Conservation (phyloP, 2,888 invertebrate genomes). For the Brachylomia viminalis region DNA sequence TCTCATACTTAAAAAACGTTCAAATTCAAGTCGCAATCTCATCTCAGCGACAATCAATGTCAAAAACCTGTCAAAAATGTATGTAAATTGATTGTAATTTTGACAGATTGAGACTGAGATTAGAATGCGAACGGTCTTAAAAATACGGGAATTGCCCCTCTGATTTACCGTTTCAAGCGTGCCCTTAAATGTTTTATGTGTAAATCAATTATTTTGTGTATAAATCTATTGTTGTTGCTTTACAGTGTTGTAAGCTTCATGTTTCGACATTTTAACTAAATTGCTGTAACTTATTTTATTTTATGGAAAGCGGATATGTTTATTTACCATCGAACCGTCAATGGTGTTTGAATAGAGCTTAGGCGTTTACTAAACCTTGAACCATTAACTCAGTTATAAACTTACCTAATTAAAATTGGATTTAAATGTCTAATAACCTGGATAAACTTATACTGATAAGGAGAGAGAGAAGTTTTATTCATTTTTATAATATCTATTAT, state of each 20-base stretch:
- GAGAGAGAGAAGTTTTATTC: too few relatives aligned
- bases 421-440: not conserved
- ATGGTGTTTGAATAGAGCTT: slow-evolving; percentile 22
- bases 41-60: too few relatives aligned
- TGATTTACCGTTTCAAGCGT: slow-evolving; percentile 29
- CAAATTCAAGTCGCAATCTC: too few relatives aligned
- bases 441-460: too few relatives aligned
- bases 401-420: not conserved
- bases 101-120: too few relatives aligned
- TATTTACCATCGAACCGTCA: slow-evolving; percentile 36
- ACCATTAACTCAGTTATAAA: not conserved
- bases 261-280: slow-evolving; percentile 54
- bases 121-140: too few relatives aligned
- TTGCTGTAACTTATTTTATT: slow-evolving; percentile 58
- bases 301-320: slow-evolving; percentile 53
- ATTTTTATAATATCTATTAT: too few relatives aligned
- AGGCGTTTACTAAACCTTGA: slow-evolving; percentile 7
- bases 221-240: slow-evolving; percentile 48
- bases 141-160: too few relatives aligned
- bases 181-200: slow-evolving; percentile 29
- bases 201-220: slow-evolving; percentile 39
- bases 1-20: too few relatives aligned
- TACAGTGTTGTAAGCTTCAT: slow-evolving; percentile 40
- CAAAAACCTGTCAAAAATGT: too few relatives aligned
- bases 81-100: too few relatives aligned